Evolutionary conservation across 1,140 invertebrate species (phyloP), one percentile per base, ranked within the genome.

Genomic region (Teleogryllus occipitalis): DNA sequence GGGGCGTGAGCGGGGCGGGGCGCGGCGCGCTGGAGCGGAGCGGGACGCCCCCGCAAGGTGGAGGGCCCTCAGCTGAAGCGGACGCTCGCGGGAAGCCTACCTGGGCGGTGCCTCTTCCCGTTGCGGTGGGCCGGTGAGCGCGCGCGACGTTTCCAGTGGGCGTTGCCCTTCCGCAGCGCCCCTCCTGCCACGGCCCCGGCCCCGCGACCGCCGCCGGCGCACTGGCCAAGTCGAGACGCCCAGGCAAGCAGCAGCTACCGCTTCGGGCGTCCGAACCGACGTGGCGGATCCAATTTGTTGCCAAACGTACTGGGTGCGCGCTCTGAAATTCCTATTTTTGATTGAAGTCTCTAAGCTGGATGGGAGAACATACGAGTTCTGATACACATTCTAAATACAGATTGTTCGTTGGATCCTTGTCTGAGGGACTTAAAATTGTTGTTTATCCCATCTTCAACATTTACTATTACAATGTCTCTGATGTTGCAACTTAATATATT

Each of bases 381-480:
- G 27, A 39, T 39, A 39, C 27, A 39, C 10, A 65, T 65, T 65
- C 54, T 65, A 65, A 65, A 65, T 65, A 39, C 27, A 65, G 54
- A 14, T 65, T 10, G 54, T 65, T 65, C 54, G 27, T 39, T 65
- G 10, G 54, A 65, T 18, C 54, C 54, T 18, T 65, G 18, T 18
- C 54, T 65, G 10, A 14, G 54, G 54, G 54, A 65, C 54, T 65
- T 10, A 65, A 65, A 14, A 18, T 10, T 14, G 18, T 65, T 65
- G 54, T 65, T 65, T 18, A 65, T 65, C 54, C 54, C 54, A 65
- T 65, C 54, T 65, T 65, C 54, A 65, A 65, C 54, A 18, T 65
- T 65, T 65, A 65, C 54, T 65, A 65, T 65, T 65, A 65, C 54
- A 65, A 65, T 65, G 54, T 65, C 54, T 65, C 54, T 65, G 54